These are phyloP conservation scores for Gymnorhina tibicen DNA, from an alignment of 2,113 vertebrate species.

Conservation along the genomic window DNA sequence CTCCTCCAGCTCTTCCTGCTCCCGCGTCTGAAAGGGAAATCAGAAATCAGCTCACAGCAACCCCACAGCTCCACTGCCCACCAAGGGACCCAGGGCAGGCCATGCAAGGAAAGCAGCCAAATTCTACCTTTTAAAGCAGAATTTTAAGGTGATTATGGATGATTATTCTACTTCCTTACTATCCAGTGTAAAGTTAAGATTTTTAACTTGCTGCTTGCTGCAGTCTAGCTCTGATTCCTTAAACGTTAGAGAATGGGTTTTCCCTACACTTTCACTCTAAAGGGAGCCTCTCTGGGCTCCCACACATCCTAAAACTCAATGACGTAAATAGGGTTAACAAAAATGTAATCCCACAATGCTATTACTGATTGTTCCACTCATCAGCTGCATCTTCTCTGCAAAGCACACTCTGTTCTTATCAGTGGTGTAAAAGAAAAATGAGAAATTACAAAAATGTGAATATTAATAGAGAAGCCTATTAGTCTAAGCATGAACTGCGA, in stretches of 20 bases:
- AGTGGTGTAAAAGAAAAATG: neutral
- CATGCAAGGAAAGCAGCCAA: neutral
- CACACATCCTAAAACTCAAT: neutral
- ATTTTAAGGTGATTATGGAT: neutral
- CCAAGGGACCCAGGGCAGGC: neutral
- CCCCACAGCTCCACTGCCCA: neutral
- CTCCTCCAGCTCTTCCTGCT: constrained; percentile 96
- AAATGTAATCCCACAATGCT: neutral
- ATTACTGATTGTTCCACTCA: neutral
- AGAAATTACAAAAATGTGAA: neutral
- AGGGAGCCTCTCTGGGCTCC: neutral
- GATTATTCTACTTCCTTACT: neutral
- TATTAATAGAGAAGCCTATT: neutral
- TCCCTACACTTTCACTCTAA: neutral
- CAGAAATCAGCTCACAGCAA: neutral
- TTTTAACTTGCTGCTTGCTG: neutral
- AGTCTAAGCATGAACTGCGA: neutral
- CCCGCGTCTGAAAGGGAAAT: constrained; percentile 80
- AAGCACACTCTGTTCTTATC: neutral
- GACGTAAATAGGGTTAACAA: accelerated
- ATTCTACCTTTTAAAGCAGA: neutral
- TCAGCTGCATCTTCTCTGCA: neutral
- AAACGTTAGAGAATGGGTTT: neutral
- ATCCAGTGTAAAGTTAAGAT: neutral
- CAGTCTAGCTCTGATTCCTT: neutral